Evolutionary conservation across 2,888 invertebrate species (phyloP).

Genomic region (Gastracanthus pulcherrimus): DNA sequence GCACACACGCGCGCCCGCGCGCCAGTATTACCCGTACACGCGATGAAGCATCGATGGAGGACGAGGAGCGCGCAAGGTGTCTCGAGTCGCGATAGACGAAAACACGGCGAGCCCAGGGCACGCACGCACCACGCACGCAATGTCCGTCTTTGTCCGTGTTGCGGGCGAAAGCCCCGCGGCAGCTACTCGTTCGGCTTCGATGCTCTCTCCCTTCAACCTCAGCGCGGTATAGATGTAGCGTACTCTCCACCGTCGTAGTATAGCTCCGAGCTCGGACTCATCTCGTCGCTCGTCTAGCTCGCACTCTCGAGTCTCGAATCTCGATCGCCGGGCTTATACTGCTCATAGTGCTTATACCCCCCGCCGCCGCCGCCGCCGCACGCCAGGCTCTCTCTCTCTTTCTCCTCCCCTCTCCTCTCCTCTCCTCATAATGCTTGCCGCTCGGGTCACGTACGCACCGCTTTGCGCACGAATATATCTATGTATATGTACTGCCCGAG

Average conservation of each 20-base stretch:
- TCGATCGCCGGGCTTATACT: not conserved
- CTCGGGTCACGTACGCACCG: slow-evolving; percentile 52
- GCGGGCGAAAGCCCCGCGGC: not conserved
- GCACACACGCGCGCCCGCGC: not conserved
- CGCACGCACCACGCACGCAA: too few species aligned
- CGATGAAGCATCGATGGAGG: too few species aligned
- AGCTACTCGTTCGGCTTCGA: not conserved
- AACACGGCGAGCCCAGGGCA: not conserved
- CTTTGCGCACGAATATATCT: slow-evolving; percentile 15
- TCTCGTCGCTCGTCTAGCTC: not conserved
- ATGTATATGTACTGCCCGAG: not conserved
- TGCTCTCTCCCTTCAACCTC: not conserved
- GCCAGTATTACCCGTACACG: too few species aligned
- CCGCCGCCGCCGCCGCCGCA: not conserved
- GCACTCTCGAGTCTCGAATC: slow-evolving; percentile 13
- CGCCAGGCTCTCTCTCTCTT: not conserved
- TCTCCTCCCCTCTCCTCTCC: not conserved
- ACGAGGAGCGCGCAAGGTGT: not conserved
- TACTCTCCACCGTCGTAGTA: not conserved
- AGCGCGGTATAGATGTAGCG: not conserved
- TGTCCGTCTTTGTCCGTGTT: not conserved
- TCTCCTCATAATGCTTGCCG: not conserved
- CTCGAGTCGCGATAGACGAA: not conserved
- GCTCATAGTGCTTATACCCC: not conserved
- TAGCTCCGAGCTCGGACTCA: not conserved